Conservation (phyloP, 2,888 invertebrate genomes). For the Caenorhabditis japonica region DNA sequence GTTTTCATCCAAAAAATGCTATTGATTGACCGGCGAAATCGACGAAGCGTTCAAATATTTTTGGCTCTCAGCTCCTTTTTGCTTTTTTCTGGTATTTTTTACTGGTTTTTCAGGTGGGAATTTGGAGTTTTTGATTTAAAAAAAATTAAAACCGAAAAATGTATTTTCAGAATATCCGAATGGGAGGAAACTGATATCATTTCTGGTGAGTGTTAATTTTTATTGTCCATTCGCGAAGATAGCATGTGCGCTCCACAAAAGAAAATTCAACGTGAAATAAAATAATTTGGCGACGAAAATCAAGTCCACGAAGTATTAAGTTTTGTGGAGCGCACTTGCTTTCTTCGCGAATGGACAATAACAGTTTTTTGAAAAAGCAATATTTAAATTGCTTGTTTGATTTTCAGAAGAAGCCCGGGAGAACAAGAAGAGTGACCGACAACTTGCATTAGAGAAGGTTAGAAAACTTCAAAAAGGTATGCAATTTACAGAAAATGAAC, state of each 20-base stretch:
- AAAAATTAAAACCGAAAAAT: background rate
- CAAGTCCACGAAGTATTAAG: no score
- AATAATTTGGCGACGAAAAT: no score
- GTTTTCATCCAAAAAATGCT: slow-evolving; percentile 22
- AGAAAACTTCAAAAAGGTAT: slow-evolving; percentile 13
- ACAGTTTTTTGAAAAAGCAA: background rate
- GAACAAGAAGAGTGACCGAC: slow-evolving; percentile 20
- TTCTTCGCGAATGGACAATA: no score
- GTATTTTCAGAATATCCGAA: slow-evolving; percentile 17
- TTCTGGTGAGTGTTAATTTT: slow-evolving; percentile 24
- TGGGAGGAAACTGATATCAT: slow-evolving; percentile 22
- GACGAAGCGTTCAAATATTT: slow-evolving; percentile 30
- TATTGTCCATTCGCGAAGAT: no score
- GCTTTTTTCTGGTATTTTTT: slow-evolving; percentile 18
- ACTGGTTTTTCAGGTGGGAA: slow-evolving; percentile 32
- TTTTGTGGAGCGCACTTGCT: no score
- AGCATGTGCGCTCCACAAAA: no score
- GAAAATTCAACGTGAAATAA: no score
- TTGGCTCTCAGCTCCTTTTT: slow-evolving; percentile 15
- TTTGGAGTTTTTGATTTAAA: background rate
- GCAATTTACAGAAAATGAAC: no score
- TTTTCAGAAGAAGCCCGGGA: slow-evolving; percentile 26
- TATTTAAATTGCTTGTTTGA: no score
- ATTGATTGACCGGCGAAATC: slow-evolving; percentile 29
- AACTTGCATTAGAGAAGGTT: slow-evolving; percentile 23